Evolutionary conservation across 2,113 vertebrate genomes (phyloP), one percentile per base, ranked within the genome.

Genomic region (Patagioenas fasciata): DNA sequence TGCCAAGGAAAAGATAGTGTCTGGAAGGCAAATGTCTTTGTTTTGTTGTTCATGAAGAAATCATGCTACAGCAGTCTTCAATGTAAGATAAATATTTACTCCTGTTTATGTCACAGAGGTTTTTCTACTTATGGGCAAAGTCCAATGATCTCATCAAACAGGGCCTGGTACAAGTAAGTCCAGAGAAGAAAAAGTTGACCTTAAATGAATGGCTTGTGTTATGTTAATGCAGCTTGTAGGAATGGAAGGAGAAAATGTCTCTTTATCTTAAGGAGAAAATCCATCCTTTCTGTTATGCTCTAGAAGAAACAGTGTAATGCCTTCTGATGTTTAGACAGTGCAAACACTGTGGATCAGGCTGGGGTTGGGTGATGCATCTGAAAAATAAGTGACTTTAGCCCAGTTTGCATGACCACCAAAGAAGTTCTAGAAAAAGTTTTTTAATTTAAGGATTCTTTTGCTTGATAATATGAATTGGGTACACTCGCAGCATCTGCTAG

Each of bases 51-150:
- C 51, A 53, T 28, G 19, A 81, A 80, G 7, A 83, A 75, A 64
- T 40, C 6, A 3, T 3, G 34, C 75, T 51, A 42, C 16, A 65
- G 15, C 32, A 79, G 24, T 19, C n/a, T 87, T 64, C 78, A 32
- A 15, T 4, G 32, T 6, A 65, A 72, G 6, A 79, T 29, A 95
- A 91, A 94, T 93, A 96, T 97, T 97, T 96, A 92, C 38, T 77
- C 25, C 15, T 40, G 26, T 57, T 89, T 69, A 72, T 29, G 13
- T 75, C 36, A 51, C 8, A 48, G 74, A 64, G 7, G 3, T 13
- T 93, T 94, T 70, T 84, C 42, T 74, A n/a, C 16, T 79, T 32
- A 31, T 3, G 17, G 40, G 13, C 16, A 25, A 69, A 71, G 9
- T 36, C 26, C 38, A 74, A 56, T 20, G 29, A 25, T n/a, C 23